Percentiles rank a stretch among this genome's conserved stretches.
Conservation (phyloP, 2,888 invertebrate genomes). For the Eugnorisma glareosa region DNA sequence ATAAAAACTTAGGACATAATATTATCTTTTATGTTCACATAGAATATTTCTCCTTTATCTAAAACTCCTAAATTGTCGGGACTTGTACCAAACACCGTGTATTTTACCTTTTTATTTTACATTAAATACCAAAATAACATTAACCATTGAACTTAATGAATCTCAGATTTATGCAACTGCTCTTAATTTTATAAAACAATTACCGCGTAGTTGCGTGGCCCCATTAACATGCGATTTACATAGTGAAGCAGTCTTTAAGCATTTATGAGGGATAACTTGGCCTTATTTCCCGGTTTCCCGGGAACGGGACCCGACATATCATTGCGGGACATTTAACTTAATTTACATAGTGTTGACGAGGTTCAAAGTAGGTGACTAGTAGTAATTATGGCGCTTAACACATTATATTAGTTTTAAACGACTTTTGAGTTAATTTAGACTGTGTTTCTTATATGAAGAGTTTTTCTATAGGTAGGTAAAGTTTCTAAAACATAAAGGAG, state of each 20-base stretch:
- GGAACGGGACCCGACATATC: slow-evolving; percentile 64
- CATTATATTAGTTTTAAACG: slow-evolving; percentile 16
- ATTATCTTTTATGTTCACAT: background rate
- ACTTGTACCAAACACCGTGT: background rate
- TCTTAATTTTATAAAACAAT: slow-evolving; percentile 62
- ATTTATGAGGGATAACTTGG: slow-evolving; percentile 64
- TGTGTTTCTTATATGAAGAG: background rate
- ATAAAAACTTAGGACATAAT: too few species aligned
- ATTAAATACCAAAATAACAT: slow-evolving; percentile 3
- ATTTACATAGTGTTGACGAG: slow-evolving; percentile 67
- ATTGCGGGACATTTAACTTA: slow-evolving; percentile 65
- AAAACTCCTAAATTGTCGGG: too few species aligned
- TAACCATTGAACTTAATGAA: slow-evolving; percentile 34
- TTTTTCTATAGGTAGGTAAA: background rate
- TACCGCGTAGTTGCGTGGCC: slow-evolving; percentile 50
- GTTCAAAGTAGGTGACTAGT: slow-evolving; percentile 43
- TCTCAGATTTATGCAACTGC: slow-evolving; percentile 44
- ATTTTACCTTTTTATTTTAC: background rate
- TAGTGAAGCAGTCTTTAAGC: slow-evolving; percentile 58
- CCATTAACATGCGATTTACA: slow-evolving; percentile 64
- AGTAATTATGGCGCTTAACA: slow-evolving; percentile 39
- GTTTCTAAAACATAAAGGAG: background rate
- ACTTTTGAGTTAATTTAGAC: background rate
- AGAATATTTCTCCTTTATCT: too few species aligned
- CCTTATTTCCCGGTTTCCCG: slow-evolving; percentile 49